phyloP scores from a whole-genome alignment of 2,888 invertebrate genomes.

The Melolontha melolontha region DNA sequence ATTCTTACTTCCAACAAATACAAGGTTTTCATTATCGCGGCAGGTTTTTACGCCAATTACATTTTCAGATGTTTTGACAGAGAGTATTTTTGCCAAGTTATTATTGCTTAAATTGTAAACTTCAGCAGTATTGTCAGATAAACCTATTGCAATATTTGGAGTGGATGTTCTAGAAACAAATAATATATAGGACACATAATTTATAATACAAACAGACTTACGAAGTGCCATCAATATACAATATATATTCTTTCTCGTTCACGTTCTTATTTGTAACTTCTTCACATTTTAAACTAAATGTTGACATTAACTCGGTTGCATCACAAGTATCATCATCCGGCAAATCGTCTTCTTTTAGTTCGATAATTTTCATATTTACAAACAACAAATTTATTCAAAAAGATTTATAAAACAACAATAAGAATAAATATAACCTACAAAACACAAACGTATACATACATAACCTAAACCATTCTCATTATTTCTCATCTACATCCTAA shows the following conservation, averaged over 20 bases:
- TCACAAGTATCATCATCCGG: slow-evolving; percentile 19
- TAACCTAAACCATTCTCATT: no score
- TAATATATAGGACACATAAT: neutral
- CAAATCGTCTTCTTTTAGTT: neutral
- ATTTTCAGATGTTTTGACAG: slow-evolving; percentile 65
- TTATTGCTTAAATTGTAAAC: slow-evolving; percentile 66
- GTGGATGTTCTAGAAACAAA: slow-evolving; percentile 53
- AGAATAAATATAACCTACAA: no score
- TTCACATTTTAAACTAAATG: slow-evolving; percentile 22
- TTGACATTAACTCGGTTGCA: slow-evolving; percentile 2
- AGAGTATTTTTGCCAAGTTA: slow-evolving; percentile 58
- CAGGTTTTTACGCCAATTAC: slow-evolving; percentile 73
- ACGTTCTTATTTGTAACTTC: neutral
- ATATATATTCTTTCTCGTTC: slow-evolving; percentile 72
- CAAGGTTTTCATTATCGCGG: slow-evolving; percentile 68
- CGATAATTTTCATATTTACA: slow-evolving; percentile 17
- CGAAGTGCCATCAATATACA: slow-evolving; percentile 72
- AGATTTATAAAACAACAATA: no score
- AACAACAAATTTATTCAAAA: no score
- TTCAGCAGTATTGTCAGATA: slow-evolving; percentile 67
- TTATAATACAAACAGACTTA: slow-evolving; percentile 53
- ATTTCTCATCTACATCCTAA: no score
- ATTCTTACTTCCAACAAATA: slow-evolving; percentile 72
- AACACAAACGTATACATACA: no score
- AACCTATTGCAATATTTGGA: slow-evolving; percentile 66